A percentile compares a stretch with the other conserved stretches of the same genome.
These are phyloP conservation scores for Philaethria dido DNA, from an alignment of 2,888 invertebrate species.

Conservation along the genomic window DNA sequence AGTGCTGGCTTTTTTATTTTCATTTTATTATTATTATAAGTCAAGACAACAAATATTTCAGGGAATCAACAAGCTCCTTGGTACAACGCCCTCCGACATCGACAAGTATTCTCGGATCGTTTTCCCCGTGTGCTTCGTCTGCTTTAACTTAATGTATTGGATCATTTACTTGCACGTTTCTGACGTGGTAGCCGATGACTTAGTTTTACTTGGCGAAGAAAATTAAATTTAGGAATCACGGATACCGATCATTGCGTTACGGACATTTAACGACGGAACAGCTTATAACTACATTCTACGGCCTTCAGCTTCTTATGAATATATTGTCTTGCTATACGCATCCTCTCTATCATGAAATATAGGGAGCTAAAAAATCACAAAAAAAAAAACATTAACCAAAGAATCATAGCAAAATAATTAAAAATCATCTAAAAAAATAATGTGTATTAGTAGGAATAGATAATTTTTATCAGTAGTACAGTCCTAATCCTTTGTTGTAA, in stretches of 20 bases:
- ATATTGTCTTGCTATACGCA: slow-evolving; percentile 44
- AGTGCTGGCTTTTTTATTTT: slow-evolving; percentile 17
- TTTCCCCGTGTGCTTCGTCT: slow-evolving; percentile 99
- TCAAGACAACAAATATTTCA: slow-evolving; percentile 63
- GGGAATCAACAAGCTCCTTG: slow-evolving; percentile 95
- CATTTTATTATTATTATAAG: slow-evolving; percentile 48
- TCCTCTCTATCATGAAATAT: slow-evolving; percentile 39
- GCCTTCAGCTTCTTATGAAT: slow-evolving; percentile 44
- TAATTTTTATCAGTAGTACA: slow-evolving; percentile 23
- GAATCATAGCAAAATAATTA: background rate
- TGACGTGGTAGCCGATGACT: slow-evolving; percentile 96
- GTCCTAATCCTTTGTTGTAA: slow-evolving; percentile 18
- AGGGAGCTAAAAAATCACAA: slow-evolving; percentile 39
- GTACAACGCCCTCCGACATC: slow-evolving; percentile 98
- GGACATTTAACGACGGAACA: background rate
- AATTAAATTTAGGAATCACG: slow-evolving; percentile 51
- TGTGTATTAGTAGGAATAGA: slow-evolving; percentile 19
- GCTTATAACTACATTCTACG: slow-evolving; percentile 26
- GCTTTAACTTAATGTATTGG: slow-evolving; percentile 99
- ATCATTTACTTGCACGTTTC: slow-evolving; percentile 98
- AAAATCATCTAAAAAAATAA: slow-evolving; percentile 7
- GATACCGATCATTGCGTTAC: slow-evolving; percentile 1
- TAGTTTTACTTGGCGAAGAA: slow-evolving; percentile 89
- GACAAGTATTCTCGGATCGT: slow-evolving; percentile 99
- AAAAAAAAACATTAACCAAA: slow-evolving; percentile 39